Percentiles rank a stretch among this genome's conserved stretches.
phyloP scores from a whole-genome alignment of 2,797 vertebrate genomes.

The Naso thynnoides region DNA sequence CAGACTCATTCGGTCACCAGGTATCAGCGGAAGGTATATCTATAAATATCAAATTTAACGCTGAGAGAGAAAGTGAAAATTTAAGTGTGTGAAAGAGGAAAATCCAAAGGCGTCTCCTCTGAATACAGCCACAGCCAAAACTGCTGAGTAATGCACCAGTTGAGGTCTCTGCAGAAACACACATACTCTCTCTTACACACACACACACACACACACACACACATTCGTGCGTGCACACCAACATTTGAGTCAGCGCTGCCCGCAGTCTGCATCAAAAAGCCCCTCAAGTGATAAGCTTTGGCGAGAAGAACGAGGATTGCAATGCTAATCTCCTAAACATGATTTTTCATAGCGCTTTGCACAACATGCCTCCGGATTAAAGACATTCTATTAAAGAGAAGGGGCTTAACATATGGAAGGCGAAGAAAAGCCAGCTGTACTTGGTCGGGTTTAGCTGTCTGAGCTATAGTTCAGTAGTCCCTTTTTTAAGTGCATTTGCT shows the following conservation, averaged over 20 bases:
- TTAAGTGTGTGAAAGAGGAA: slow-evolving; percentile 18
- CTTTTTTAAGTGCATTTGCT: slow-evolving; percentile 65
- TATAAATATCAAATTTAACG: slow-evolving; percentile 23
- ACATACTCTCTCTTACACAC: slow-evolving; percentile 17
- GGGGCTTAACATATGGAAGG: slow-evolving; percentile 77
- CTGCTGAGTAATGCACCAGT: slow-evolving; percentile 75
- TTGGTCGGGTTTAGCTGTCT: slow-evolving; percentile 71
- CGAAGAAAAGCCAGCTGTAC: slow-evolving; percentile 71
- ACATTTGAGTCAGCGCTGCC: slow-evolving; percentile 70
- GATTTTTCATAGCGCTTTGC: slow-evolving; percentile 84
- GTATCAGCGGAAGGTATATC: too few relatives aligned
- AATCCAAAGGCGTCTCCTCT: slow-evolving; percentile 41
- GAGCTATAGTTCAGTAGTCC: slow-evolving; percentile 73
- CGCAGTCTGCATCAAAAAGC: slow-evolving; percentile 66
- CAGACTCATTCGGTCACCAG: too few relatives aligned
- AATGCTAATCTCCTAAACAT: slow-evolving; percentile 84
- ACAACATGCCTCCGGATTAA: slow-evolving; percentile 84
- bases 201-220: slow-evolving; percentile 24
- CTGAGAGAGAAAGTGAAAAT: slow-evolving; percentile 38
- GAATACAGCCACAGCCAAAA: slow-evolving; percentile 61
- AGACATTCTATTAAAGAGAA: slow-evolving; percentile 84
- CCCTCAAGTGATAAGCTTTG: slow-evolving; percentile 80
- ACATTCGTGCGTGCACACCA: slow-evolving; percentile 28
- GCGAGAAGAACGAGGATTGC: slow-evolving; percentile 72
- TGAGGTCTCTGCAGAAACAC: slow-evolving; percentile 63